A percentile compares a stretch with the other conserved stretches of the same genome.
These are phyloP conservation scores for Melanargia galathea DNA, from an alignment of 2,888 invertebrate species.

Conservation along the genomic window DNA sequence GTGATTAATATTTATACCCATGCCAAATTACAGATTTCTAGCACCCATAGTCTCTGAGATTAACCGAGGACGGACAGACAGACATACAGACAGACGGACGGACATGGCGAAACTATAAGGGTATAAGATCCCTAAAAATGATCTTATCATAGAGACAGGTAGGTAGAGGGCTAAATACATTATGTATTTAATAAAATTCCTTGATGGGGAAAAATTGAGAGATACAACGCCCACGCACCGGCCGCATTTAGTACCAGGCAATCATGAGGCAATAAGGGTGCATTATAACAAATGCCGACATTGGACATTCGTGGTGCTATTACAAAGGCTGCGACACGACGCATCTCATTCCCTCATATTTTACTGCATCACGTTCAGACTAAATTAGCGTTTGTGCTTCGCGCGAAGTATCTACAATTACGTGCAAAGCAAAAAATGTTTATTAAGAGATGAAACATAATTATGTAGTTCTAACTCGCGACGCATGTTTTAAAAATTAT, in stretches of 20 bases:
- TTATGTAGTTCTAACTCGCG: background rate
- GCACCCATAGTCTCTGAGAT: too few relatives aligned
- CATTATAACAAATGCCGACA: conserved; percentile 30
- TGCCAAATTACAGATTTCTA: too few relatives aligned
- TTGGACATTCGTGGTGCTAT: conserved; percentile 23
- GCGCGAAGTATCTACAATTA: conserved; percentile 2
- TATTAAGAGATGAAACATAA: background rate
- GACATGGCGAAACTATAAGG: too few relatives aligned
- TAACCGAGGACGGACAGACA: too few relatives aligned
- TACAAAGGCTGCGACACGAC: background rate
- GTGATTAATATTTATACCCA: too few relatives aligned
- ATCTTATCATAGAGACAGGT: too few relatives aligned
- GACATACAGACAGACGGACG: too few relatives aligned
- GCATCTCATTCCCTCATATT: conserved; percentile 4
- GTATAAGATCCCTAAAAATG: too few relatives aligned
- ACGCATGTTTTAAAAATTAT: too few relatives aligned
- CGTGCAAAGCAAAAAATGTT: background rate
- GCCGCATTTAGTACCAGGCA: conserved; percentile 31
- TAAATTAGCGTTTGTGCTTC: conserved; percentile 12
- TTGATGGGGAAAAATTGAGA: too few relatives aligned
- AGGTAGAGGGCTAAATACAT: too few relatives aligned
- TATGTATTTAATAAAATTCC: too few relatives aligned
- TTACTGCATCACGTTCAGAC: conserved; percentile 21
- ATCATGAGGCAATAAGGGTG: conserved; percentile 25
- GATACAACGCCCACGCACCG: conserved; percentile 30